Base-by-base conservation (phyloP, 2,113 vertebrate genomes). In the Psephotus haematonotus region DNA sequence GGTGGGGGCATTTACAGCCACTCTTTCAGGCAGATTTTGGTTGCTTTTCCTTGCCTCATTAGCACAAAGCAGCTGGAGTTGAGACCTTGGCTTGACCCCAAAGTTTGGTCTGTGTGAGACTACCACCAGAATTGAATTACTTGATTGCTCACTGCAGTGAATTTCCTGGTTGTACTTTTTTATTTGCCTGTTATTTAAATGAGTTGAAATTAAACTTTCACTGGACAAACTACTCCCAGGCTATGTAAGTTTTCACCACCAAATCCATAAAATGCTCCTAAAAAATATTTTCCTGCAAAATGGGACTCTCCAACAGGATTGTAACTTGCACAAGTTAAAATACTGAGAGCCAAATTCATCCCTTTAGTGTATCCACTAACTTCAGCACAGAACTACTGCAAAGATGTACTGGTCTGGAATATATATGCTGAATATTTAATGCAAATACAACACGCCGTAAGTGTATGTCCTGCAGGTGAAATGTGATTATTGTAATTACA, bases 401-500 rank as follows among this genome's bases (percentile, higher is more conserved):
- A 78, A 90, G 68, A 94, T 46, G 44, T 92, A 88, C 93, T 88
- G 49, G 24, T 83, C 79, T 94, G 55, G 68, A 94, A 92, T 93
- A 9, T 75, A 63, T 57, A 95, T 91, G 17, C 70, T 97, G 76
- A 95, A 91, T 93, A 90, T 92, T 96, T 95, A 96, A 89, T 95
- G 68, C 81, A 96, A 94, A 94, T 91, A 90, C 65, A 93, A 88
- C 84, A 71, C 72, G 39, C 55, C 43, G 35, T 91, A 97, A 97
- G 67, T 92, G 55, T n/a, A 93, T 96, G 95, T 94, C 86, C 78
- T 97, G 81, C 65, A 93, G 88, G 65, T 80, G 68, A 96, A 97
- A 94, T 84, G 59, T 62, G 97, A 86, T 97, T 96, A 97, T 97
- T 97, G 85, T 96, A 96, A 96, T 97, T 97, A 95, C 60, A 90